These are phyloP conservation scores for Acronicta psi DNA, from an alignment of 2,888 invertebrate genomes.

Conservation along the genomic window DNA sequence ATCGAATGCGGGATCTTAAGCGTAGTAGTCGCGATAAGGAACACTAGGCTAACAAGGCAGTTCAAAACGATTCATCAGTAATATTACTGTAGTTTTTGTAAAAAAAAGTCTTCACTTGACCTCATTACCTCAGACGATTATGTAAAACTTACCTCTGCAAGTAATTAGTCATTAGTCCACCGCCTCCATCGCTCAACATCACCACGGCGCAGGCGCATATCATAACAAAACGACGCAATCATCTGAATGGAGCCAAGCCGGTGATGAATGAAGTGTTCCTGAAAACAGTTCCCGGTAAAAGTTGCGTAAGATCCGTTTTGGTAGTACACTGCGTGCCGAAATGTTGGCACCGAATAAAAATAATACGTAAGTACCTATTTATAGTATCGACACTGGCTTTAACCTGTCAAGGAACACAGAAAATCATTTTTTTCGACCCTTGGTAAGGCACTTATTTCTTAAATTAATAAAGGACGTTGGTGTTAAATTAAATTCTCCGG, in stretches of 20 bases:
- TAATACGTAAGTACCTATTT: slow-evolving; percentile 4
- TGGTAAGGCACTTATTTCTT: no score
- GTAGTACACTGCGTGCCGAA: slow-evolving; percentile 32
- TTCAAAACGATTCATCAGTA: no score
- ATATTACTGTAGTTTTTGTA: no score
- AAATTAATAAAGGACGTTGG: no score
- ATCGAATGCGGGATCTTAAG: no score
- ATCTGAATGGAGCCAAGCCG: slow-evolving; percentile 57
- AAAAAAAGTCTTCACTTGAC: background rate
- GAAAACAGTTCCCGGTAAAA: slow-evolving; percentile 59
- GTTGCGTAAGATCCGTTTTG: slow-evolving; percentile 62
- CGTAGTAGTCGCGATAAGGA: no score
- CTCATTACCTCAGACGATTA: background rate
- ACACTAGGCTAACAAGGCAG: no score
- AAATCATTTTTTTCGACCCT: no score
- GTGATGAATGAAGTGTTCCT: slow-evolving; percentile 67
- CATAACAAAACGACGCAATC: slow-evolving; percentile 21
- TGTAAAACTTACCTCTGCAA: background rate
- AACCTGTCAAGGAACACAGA: no score
- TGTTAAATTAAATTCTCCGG: no score
- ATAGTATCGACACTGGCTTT: background rate
- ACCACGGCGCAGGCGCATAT: slow-evolving; percentile 8
- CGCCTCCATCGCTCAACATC: slow-evolving; percentile 19
- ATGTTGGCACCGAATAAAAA: slow-evolving; percentile 31
- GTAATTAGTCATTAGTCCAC: slow-evolving; percentile 24